These are phyloP conservation scores for Rhorus exstirpatorius DNA, from an alignment of 2,888 invertebrate genomes.

Conservation along the genomic window DNA sequence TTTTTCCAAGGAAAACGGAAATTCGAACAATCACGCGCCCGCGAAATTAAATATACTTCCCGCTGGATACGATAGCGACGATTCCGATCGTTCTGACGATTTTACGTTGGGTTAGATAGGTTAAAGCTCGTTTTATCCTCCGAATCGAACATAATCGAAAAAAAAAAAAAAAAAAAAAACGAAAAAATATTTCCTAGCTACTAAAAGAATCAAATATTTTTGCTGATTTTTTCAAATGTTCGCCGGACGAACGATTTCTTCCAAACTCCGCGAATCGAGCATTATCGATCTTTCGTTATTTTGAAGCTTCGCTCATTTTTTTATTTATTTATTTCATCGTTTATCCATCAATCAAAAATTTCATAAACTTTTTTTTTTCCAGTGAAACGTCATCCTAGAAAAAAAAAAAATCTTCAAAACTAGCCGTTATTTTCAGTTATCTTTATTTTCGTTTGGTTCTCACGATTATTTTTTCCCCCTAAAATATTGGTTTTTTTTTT, in stretches of 20 bases:
- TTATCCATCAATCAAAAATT: neutral
- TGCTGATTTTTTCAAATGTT: constrained; percentile 59
- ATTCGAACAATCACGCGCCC: constrained; percentile 13
- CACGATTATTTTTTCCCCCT: neutral
- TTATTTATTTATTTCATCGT: constrained; percentile 8
- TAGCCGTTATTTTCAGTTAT: neutral
- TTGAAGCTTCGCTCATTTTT: neutral
- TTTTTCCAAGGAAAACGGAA: constrained; percentile 50
- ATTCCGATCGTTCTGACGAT: constrained; percentile 72
- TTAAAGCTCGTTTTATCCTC: neutral
- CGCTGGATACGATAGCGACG: constrained; percentile 76
- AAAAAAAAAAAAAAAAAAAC: constrained; percentile 26
- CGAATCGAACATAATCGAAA: constrained; percentile 55
- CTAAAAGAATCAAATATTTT: constrained; percentile 26
- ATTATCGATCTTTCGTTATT: constrained; percentile 6
- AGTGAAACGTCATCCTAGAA: no score
- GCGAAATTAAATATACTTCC: constrained; percentile 64
- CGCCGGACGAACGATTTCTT: constrained; percentile 56
- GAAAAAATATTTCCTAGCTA: constrained; percentile 24
- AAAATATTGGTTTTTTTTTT: neutral
- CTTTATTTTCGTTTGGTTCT: neutral
- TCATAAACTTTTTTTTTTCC: no score
- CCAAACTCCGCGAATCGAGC: neutral
- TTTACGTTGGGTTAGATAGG: constrained; percentile 67
- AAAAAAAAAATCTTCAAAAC: no score